A percentile compares a stretch with the other conserved stretches of the same genome.
These are phyloP conservation scores for Picus viridis DNA, from an alignment of 2,797 vertebrate genomes.

Conservation along the genomic window DNA sequence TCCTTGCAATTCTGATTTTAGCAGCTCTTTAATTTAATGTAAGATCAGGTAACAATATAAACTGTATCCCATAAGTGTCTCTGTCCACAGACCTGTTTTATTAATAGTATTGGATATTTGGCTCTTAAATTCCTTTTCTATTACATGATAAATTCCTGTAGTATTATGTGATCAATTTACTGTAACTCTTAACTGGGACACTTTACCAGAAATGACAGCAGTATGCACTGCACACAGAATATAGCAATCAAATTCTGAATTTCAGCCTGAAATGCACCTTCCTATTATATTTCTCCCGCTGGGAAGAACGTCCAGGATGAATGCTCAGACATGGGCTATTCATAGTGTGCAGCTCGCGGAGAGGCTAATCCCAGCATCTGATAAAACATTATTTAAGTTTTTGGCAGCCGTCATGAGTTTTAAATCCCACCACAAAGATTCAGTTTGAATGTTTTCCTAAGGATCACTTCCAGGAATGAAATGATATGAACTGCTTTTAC, in stretches of 20 bases:
- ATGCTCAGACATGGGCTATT: not conserved
- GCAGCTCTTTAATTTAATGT: not conserved
- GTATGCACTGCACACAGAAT: not conserved
- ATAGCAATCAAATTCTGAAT: not conserved
- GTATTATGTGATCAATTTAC: conserved; percentile 53
- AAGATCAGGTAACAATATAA: conserved; percentile 41
- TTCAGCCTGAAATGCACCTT: conserved; percentile 1
- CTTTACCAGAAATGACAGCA: conserved; percentile 55
- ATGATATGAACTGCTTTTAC: not conserved
- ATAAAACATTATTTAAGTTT: not conserved
- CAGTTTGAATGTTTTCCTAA: not conserved
- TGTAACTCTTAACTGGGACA: conserved; percentile 29
- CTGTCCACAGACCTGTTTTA: conserved; percentile 37
- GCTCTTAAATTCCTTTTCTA: conserved; percentile 66
- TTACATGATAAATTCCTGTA: conserved; percentile 52
- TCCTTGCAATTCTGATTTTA: conserved; percentile 21
- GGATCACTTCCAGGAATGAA: not conserved
- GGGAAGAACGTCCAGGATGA: not conserved
- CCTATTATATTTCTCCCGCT: not conserved
- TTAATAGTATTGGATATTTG: conserved; percentile 57
- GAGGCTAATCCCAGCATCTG: not conserved
- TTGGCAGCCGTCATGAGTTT: not conserved
- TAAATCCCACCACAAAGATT: conserved; percentile 21
- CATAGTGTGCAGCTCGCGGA: not conserved
- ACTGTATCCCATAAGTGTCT: not conserved